Conservation (phyloP, 1,140 invertebrate species). For the Drosophila kanapiae region DNA sequence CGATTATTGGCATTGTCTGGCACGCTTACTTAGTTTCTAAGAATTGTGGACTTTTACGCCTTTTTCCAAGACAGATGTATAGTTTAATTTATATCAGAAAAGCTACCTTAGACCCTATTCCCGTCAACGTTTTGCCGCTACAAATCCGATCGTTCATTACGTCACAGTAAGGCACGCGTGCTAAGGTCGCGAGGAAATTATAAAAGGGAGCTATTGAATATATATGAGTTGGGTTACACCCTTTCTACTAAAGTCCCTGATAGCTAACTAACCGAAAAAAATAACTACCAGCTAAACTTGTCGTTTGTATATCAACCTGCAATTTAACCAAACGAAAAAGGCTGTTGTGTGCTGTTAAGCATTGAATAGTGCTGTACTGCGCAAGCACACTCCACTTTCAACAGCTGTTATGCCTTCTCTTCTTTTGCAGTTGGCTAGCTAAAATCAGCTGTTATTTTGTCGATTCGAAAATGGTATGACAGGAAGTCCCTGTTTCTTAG, state of each 20-base stretch:
- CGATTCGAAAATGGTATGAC: background rate
- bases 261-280: background rate
- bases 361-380: background rate
- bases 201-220: background rate
- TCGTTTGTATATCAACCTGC: background rate
- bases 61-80: background rate
- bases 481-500: no score
- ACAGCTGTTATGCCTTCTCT: background rate
- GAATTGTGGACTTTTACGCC: fast-evolving
- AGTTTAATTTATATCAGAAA: background rate
- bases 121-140: background rate
- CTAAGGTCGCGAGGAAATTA: background rate
- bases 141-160: background rate
- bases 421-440: background rate
- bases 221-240: no score
- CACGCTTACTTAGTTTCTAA: background rate
- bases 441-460: background rate
- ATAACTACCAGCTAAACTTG: background rate
- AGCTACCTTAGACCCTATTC: background rate
- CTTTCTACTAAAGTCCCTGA: no score
- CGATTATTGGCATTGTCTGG: background rate
- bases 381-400: background rate
- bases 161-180: constrained; percentile 13
- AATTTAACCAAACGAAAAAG: background rate
- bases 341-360: background rate